Evolutionary conservation across 2,888 invertebrate species (phyloP), one percentile per base, ranked within the genome.

Genomic region (Troides oblongomaculatus): DNA sequence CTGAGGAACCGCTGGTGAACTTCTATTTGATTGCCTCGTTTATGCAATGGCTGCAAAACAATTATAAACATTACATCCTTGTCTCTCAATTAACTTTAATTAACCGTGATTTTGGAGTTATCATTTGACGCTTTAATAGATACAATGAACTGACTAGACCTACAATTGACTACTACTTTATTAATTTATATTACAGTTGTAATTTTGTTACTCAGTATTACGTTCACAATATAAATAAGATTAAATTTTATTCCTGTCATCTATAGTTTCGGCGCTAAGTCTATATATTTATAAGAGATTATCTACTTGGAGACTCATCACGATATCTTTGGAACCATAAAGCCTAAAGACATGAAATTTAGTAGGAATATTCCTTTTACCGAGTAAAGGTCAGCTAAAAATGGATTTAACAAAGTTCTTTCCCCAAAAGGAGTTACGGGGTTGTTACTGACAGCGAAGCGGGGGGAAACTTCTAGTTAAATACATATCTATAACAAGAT

Each of bases 61-160:
- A 62, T 67, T 39, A 57, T 18, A 43, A 56, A 50, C 43, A 25
- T 67, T 62, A 56, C 23, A 67, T 53, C 14, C 58, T 50, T 25
- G 59, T 36, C 18, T 68, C 50, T 36, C 50, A 50, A 60, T 68
- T 10, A 60, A 58, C 18, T 63, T 64, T 53, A 59, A 59, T 68
- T 59, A 59, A 6, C 30, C 46, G 46, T 68, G 68, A 68, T 68
- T 68, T 68, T 10, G 62, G 30, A 62, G 39, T 30, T 36, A 50
- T 63, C 59, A 59, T 59, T 64, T 56, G 63, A 63, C 18, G 36
- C 36, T 64, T 63, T 46, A 68, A 68, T 63, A 68, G 58, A 59
- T 21, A 46, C 18, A 63, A 67, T 62, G 39, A 39, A 12, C 43
- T 2, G 62, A 25, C 62, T 57, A 67, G 61, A 67, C 61, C 23